phyloP scores from a whole-genome alignment of 2,113 vertebrate genomes.

The Nipponia nippon region DNA sequence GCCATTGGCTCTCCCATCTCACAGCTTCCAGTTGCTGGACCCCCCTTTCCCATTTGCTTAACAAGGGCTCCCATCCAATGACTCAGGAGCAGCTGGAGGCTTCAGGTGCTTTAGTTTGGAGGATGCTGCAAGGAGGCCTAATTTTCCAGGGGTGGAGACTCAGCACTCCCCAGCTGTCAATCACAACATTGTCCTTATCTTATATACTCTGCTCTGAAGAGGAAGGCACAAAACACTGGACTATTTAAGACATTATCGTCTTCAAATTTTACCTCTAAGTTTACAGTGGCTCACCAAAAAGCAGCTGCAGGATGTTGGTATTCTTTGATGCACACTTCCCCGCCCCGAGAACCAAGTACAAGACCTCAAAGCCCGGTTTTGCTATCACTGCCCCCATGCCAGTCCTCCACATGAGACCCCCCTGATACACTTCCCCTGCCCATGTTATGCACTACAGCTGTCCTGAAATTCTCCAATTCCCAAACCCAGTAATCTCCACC shows the following conservation, averaged over 20 bases:
- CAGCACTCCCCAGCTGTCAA: background rate
- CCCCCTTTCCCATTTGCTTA: accelerated
- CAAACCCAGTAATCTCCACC: background rate
- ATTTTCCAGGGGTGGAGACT: background rate
- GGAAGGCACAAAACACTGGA: background rate
- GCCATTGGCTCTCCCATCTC: accelerated
- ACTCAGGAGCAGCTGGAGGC: background rate
- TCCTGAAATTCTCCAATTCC: background rate
- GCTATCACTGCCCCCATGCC: background rate
- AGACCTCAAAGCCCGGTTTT: background rate
- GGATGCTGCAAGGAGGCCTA: background rate
- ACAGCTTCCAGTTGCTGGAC: background rate
- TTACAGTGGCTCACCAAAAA: background rate
- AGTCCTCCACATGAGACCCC: background rate
- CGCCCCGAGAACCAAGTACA: accelerated
- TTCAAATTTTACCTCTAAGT: background rate
- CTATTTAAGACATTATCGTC: background rate
- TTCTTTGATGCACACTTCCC: background rate
- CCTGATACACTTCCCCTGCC: accelerated
- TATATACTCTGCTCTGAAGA: accelerated
- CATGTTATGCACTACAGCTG: background rate
- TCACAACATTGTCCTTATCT: no score
- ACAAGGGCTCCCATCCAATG: accelerated
- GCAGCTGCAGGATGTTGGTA: background rate
- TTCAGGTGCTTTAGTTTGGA: background rate